phyloP scores from a whole-genome alignment of 2,888 invertebrate genomes.

The Noctua fimbriata region DNA sequence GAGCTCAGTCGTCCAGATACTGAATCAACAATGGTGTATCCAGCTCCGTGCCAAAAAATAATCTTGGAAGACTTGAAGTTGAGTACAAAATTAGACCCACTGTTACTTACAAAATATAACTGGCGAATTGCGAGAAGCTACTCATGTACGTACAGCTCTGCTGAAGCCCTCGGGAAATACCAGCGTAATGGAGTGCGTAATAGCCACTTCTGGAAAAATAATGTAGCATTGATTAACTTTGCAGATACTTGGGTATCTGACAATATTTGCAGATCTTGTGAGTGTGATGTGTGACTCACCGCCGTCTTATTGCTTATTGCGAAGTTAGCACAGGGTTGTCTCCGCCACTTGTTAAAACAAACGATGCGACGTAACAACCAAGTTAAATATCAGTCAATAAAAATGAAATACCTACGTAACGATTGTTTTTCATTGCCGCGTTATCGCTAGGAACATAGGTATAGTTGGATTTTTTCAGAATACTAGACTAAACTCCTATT shows the following conservation, averaged over 20 bases:
- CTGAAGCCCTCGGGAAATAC: neutral
- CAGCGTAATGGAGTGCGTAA: constrained; percentile 19
- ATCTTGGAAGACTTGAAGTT: neutral
- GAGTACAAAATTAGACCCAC: neutral
- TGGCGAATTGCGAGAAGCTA: neutral
- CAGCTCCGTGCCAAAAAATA: neutral
- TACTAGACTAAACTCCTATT: neutral
- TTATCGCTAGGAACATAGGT: neutral
- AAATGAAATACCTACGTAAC: constrained; percentile 1
- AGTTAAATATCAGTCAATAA: constrained; percentile 23
- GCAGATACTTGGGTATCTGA: constrained; percentile 57
- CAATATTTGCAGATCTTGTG: constrained; percentile 71
- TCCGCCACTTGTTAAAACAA: constrained; percentile 44
- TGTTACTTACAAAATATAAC: neutral
- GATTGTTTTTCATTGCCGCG: neutral
- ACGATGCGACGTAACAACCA: constrained; percentile 8
- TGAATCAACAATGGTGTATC: neutral
- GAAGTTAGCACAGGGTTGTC: constrained; percentile 66
- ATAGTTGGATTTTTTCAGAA: neutral
- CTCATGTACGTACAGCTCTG: neutral
- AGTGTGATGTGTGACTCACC: constrained; percentile 65
- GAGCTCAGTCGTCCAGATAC: neutral
- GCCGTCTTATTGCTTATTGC: constrained; percentile 70
- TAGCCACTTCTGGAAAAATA: constrained; percentile 44
- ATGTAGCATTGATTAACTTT: constrained; percentile 49